Conservation (phyloP, 2,888 invertebrate species). For the Torymus texanus region DNA sequence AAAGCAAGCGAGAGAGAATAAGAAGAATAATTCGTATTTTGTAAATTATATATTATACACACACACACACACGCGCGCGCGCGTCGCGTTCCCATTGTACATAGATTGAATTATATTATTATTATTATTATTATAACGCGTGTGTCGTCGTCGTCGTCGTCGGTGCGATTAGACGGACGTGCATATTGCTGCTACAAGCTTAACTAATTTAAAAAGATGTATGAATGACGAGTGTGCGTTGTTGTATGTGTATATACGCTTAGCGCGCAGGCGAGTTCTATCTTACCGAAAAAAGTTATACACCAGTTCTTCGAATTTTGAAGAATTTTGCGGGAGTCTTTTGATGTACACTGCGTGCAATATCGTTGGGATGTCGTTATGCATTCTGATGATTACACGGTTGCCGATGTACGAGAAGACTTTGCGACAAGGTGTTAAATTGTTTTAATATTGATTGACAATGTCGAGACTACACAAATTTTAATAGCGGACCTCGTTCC, state of each 20-base stretch:
- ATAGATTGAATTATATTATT: conserved; percentile 35
- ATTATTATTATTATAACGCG: background rate
- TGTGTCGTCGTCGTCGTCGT: conserved; percentile 4
- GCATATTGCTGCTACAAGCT: conserved; percentile 35
- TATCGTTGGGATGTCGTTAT: background rate
- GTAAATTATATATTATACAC: conserved; percentile 41
- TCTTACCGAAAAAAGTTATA: conserved; percentile 9
- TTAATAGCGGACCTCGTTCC: conserved; percentile 30
- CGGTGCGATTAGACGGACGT: background rate
- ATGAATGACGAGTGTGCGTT: conserved; percentile 15
- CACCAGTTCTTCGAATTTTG: background rate
- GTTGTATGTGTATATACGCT: conserved; percentile 14
- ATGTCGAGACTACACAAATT: conserved; percentile 32
- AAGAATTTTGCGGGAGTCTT: background rate
- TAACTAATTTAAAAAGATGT: conserved; percentile 51
- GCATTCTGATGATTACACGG: too few relatives aligned
- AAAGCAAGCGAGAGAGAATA: background rate
- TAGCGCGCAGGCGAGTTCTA: conserved; percentile 34
- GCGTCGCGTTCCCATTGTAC: conserved; percentile 24
- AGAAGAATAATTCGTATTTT: conserved; percentile 37
- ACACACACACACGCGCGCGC: background rate
- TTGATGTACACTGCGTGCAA: background rate
- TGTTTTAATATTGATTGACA: conserved; percentile 42
- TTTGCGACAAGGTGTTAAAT: conserved; percentile 13
- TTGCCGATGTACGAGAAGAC: background rate